Conservation (phyloP, 2,113 vertebrate genomes). For the Scomber japonicus region DNA sequence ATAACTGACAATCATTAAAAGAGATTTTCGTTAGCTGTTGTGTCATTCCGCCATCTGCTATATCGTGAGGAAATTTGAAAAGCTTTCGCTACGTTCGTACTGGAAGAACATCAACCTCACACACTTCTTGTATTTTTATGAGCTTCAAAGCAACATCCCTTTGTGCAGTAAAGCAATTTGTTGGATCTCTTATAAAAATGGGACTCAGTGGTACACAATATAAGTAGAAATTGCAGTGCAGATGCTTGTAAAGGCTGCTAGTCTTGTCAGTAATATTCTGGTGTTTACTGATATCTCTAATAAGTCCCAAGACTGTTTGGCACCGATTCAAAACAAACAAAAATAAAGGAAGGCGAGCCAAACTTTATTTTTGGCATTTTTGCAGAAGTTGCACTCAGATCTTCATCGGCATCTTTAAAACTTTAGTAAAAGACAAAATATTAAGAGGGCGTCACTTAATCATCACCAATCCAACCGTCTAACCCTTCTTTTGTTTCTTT, state of each 20-base stretch:
- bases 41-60: slow-evolving; percentile 55
- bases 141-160: slow-evolving; percentile 1
- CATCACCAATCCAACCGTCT: not conserved
- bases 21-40: slow-evolving; percentile 44
- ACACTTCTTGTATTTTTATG: slow-evolving; percentile 10
- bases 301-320: too few relatives aligned
- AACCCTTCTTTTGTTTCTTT: not conserved
- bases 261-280: not conserved
- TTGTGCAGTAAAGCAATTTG: slow-evolving; percentile 9
- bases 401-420: not conserved
- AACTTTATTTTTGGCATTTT: not conserved
- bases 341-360: not conserved
- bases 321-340: not conserved
- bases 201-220: not conserved
- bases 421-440: not conserved
- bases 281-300: not conserved
- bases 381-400: slow-evolving; percentile 13
- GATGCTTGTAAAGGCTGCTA: not conserved
- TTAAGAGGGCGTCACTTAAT: not conserved
- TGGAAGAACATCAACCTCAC: not conserved
- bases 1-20: slow-evolving; percentile 32
- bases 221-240: not conserved
- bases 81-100: slow-evolving; percentile 12
- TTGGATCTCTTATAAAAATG: not conserved
- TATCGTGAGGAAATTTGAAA: slow-evolving; percentile 21